Evolutionary conservation across 2,888 invertebrate species (phyloP).

Genomic region (Chaetogeoica ovagalla): DNA sequence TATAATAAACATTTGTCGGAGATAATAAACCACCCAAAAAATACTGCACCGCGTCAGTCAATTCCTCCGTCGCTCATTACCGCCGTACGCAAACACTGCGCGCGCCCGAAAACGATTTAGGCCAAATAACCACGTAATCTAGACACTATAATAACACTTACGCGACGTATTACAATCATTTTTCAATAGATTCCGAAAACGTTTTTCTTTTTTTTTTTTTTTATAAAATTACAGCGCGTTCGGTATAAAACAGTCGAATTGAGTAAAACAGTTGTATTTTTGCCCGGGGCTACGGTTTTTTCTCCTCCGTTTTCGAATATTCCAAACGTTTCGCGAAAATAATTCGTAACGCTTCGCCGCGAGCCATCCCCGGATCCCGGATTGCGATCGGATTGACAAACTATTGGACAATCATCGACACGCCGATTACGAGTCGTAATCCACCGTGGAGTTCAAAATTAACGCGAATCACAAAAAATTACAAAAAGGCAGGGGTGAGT

Average conservation of each 20-base stretch:
- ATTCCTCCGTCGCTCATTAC: not conserved
- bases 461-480: slow-evolving; percentile 9
- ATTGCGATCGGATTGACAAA: slow-evolving; percentile 8
- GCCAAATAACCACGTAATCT: slow-evolving; percentile 1
- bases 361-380: not conserved
- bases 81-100: not conserved
- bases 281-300: not conserved
- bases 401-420: slow-evolving; percentile 2
- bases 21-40: not conserved
- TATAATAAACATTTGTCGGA: not conserved
- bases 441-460: slow-evolving; percentile 10
- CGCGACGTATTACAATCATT: too few relatives aligned
- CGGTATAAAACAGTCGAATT: not conserved
- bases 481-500: too few relatives aligned
- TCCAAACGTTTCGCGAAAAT: not conserved
- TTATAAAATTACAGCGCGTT: too few relatives aligned
- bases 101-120: slow-evolving; percentile 27
- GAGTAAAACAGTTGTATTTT: not conserved
- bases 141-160: not conserved
- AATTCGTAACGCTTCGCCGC: slow-evolving; percentile 8
- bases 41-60: not conserved
- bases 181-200: too few relatives aligned
- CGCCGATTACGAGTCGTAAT: slow-evolving; percentile 5
- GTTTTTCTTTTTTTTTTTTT: too few relatives aligned
- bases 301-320: not conserved